A percentile compares a stretch with the other conserved stretches of the same genome.
Conservation (phyloP, 2,113 vertebrate species). For the Melierax canorus region DNA sequence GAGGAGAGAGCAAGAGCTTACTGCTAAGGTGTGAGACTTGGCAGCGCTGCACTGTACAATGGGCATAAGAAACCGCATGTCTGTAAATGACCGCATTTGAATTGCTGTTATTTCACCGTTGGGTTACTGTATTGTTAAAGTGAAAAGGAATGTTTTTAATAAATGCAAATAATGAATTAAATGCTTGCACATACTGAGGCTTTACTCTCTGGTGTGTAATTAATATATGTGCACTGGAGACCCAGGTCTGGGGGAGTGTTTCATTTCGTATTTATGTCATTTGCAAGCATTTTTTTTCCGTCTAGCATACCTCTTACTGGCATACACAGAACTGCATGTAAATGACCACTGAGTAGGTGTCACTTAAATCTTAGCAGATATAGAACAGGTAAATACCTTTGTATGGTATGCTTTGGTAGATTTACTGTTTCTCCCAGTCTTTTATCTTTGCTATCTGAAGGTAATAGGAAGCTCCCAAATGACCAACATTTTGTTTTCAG, state of each 20-base stretch:
- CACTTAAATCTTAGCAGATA: slow-evolving; percentile 58
- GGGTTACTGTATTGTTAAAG: slow-evolving; percentile 64
- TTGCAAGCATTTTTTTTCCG: neutral
- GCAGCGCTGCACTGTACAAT: slow-evolving; percentile 41
- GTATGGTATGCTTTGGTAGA: neutral
- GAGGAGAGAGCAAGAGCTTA: slow-evolving; percentile 12
- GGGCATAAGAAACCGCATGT: slow-evolving; percentile 55
- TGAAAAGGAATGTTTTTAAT: slow-evolving; percentile 70
- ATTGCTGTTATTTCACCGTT: slow-evolving; percentile 53
- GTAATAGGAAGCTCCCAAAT: slow-evolving; percentile 42
- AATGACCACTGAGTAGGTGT: slow-evolving; percentile 54
- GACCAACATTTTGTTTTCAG: slow-evolving; percentile 42
- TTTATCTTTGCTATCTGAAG: slow-evolving; percentile 50
- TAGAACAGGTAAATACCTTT: slow-evolving; percentile 46
- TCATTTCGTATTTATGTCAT: slow-evolving; percentile 68
- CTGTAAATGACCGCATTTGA: slow-evolving; percentile 54
- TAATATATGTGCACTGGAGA: slow-evolving; percentile 50
- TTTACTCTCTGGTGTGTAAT: slow-evolving; percentile 56
- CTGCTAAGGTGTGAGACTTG: slow-evolving; percentile 65
- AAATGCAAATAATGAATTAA: slow-evolving; percentile 68
- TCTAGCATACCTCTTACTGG: slow-evolving; percentile 1
- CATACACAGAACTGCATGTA: slow-evolving; percentile 14
- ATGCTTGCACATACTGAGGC: slow-evolving; percentile 25
- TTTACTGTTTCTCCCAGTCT: slow-evolving; percentile 18
- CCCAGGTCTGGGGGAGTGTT: slow-evolving; percentile 58